phyloP scores from a whole-genome alignment of 2,113 vertebrate genomes.

The Butorides virescens region DNA sequence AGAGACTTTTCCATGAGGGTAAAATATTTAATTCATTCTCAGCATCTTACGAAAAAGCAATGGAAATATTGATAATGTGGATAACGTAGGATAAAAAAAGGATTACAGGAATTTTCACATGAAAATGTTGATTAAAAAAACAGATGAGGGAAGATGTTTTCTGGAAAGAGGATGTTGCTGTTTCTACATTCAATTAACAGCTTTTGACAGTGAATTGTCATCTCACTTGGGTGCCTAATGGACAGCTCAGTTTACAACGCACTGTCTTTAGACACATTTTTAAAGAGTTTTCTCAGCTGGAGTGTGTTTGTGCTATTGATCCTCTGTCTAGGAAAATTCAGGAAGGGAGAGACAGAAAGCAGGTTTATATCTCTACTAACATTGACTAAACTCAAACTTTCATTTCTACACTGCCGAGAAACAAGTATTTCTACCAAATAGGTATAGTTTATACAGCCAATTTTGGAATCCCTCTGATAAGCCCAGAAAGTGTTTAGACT shows the following conservation, averaged over 20 bases:
- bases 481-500: constrained; percentile 22
- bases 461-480: constrained; percentile 33
- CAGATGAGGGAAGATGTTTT: not conserved
- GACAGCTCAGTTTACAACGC: not conserved
- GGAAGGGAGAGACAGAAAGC: not conserved
- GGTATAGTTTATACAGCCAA: constrained; percentile 12
- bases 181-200: not conserved
- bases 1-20: not conserved
- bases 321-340: not conserved
- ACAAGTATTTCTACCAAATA: not conserved
- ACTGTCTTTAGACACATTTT: not conserved
- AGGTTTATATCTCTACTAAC: not conserved
- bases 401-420: not conserved
- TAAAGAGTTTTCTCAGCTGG: constrained; percentile 21
- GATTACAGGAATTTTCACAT: not conserved
- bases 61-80: not conserved
- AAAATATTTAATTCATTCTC: not conserved
- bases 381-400: not conserved
- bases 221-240: constrained; percentile 1
- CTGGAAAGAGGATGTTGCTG: not conserved
- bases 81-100: not conserved
- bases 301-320: constrained; percentile 4
- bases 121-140: not conserved
- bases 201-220: not conserved
- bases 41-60: not conserved